phyloP scores from a whole-genome alignment of 2,113 vertebrate genomes.

The Tinamus guttatus region DNA sequence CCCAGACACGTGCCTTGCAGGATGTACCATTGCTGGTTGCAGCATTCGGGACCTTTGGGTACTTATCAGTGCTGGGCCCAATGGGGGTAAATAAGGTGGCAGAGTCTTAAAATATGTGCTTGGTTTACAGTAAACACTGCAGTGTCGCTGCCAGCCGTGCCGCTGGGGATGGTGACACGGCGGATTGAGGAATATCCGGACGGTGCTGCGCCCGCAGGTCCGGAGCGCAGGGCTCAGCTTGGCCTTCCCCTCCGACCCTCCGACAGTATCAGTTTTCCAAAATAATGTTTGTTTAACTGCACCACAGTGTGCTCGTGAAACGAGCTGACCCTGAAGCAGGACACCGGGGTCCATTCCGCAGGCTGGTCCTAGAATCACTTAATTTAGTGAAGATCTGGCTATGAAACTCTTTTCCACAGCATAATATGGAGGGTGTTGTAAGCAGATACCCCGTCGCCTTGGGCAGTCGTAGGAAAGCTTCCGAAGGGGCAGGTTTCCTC shows the following conservation, averaged over 20 bases:
- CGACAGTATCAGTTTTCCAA: background rate
- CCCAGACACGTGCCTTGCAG: background rate
- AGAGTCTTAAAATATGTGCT: background rate
- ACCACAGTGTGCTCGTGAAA: background rate
- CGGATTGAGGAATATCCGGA: no score
- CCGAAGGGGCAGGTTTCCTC: background rate
- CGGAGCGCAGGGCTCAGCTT: no score
- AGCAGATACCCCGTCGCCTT: accelerated
- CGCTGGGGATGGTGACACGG: background rate
- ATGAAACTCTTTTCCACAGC: background rate
- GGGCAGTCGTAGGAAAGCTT: background rate
- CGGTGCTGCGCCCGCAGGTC: no score
- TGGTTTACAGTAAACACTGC: accelerated
- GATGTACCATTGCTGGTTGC: background rate
- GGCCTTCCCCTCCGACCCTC: no score
- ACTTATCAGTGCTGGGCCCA: no score
- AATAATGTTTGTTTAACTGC: accelerated
- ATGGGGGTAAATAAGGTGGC: background rate
- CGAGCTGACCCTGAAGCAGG: background rate
- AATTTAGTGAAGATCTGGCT: accelerated
- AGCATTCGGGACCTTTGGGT: background rate
- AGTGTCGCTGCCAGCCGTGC: background rate
- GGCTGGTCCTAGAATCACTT: background rate
- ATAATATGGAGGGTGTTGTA: background rate
- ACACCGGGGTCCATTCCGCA: no score